Evolutionary conservation across 2,888 invertebrate species (phyloP), one percentile per base, ranked within the genome.

Genomic region (Drosophila meridiana): DNA sequence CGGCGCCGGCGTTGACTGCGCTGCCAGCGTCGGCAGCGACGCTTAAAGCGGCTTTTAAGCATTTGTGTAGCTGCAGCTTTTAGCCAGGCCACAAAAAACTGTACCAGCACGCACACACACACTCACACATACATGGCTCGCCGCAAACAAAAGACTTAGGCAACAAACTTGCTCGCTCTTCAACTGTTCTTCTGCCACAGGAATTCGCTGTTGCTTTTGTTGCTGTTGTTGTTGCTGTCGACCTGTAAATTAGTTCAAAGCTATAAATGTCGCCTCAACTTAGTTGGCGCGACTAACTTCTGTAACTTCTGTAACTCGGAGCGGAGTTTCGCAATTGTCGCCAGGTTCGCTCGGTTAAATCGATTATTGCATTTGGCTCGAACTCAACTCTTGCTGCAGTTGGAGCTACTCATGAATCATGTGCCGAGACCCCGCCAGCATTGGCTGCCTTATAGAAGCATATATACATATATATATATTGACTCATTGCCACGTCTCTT

Each of bases 401-500:
- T 53, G 38, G 13, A 20, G 50, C 58, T 50, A 58, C 52, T 13
- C 69, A 74, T 86, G 84, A 86, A 62, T 75, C 75, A 78, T 72
- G 56, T 32, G 45, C 26, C 26, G 13, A 38, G 63, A 65, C 45
- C 20, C 57, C 47, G 50, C 64, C 56, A 30, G 20, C 45, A 8
- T 20, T 26, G 20, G 20, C 76, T 34, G 11, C 13, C 38, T 38
- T 26, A 45, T 5, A 28, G 28, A 14, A 14, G 13, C 26, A 28
- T 7, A 28, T 43, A 53, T 50, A 40, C n/a, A n/a, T 14, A 4
- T 30, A n/a, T 20, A 14, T 56, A 56, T 70, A 76, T 76, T 83
- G 84, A 84, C 81, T 84, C 87, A 84, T 87, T 84, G 84, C 84
- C 87, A 87, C 61, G 38, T 61, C 63, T 61, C 63, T 58, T 20